phyloP scores from a whole-genome alignment of 2,888 invertebrate species.

The Drosophila dives region DNA sequence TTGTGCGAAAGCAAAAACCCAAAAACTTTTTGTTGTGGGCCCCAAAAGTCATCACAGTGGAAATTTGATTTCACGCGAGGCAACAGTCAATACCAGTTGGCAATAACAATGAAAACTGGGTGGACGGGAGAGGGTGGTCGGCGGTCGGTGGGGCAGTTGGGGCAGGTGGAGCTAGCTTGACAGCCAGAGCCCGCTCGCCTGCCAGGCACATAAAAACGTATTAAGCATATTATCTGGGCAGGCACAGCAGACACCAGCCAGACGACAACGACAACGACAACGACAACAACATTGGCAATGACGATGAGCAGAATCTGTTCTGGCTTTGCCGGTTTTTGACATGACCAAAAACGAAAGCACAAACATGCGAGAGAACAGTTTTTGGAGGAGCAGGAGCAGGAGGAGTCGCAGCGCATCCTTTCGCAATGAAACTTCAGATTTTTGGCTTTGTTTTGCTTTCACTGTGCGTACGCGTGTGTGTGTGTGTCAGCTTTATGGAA shows the following conservation, averaged over 20 bases:
- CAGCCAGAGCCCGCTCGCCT: conserved; percentile 20
- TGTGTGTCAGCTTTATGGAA: conserved; percentile 65
- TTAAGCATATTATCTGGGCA: conserved; percentile 79
- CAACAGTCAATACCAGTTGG: conserved; percentile 73
- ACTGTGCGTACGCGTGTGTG: conserved; percentile 3
- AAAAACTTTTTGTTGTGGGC: conserved; percentile 50
- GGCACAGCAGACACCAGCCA: conserved; percentile 62
- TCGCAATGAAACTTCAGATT: conserved; percentile 78
- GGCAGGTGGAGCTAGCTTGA: neutral
- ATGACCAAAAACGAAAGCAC: conserved; percentile 59
- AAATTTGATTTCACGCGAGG: conserved; percentile 78
- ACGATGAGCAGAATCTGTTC: conserved; percentile 63
- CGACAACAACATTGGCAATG: conserved; percentile 1
- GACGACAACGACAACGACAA: conserved; percentile 38
- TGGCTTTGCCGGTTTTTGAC: conserved; percentile 72
- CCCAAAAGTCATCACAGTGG: conserved; percentile 75
- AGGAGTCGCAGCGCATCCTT: conserved; percentile 45
- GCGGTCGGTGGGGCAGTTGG: neutral
- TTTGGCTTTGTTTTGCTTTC: conserved; percentile 62
- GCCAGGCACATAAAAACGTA: conserved; percentile 77
- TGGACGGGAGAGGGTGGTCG: neutral
- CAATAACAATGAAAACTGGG: conserved; percentile 68
- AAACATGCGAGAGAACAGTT: conserved; percentile 28
- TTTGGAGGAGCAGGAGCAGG: conserved; percentile 12
- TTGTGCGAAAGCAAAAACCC: conserved; percentile 34